Percentiles rank a stretch among this genome's conserved stretches.
Conservation (phyloP, 2,888 invertebrate genomes). For the Leptura quadrifasciata region DNA sequence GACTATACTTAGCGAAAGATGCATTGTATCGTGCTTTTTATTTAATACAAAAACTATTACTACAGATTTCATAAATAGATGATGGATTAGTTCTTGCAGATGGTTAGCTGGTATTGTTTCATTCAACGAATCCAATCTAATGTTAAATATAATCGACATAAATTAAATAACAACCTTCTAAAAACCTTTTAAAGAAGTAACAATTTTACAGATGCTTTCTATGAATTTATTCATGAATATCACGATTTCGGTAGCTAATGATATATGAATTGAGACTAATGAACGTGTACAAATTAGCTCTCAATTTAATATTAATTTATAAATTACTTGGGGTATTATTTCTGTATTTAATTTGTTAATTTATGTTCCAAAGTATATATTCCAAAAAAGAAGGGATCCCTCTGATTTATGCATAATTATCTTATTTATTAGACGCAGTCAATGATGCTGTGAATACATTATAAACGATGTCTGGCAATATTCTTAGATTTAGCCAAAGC, state of each 20-base stretch:
- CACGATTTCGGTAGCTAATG: conserved; percentile 25
- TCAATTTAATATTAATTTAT: not conserved
- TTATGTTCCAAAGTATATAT: not conserved
- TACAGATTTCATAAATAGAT: conserved; percentile 70
- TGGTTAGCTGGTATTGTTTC: conserved; percentile 58
- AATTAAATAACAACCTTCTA: conserved; percentile 27
- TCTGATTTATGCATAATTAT: no score
- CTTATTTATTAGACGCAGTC: no score
- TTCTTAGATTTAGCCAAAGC: no score
- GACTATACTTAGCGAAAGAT: conserved; percentile 69
- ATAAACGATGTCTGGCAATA: no score
- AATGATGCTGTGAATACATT: no score
- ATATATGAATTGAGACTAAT: conserved; percentile 35
- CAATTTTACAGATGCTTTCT: conserved; percentile 18
- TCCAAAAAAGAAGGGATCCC: not conserved
- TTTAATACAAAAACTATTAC: conserved; percentile 69
- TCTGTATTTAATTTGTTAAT: not conserved
- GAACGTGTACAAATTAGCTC: conserved; percentile 20
- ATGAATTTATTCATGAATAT: conserved; percentile 2
- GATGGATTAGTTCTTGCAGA: conserved; percentile 67
- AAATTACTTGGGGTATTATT: not conserved
- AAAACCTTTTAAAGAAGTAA: conserved; percentile 20
- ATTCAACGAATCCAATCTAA: conserved; percentile 48
- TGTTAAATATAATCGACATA: conserved; percentile 36
- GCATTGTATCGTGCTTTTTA: conserved; percentile 68